Evolutionary conservation across 2,113 vertebrate genomes (phyloP).

Genomic region (Mixornis gularis): DNA sequence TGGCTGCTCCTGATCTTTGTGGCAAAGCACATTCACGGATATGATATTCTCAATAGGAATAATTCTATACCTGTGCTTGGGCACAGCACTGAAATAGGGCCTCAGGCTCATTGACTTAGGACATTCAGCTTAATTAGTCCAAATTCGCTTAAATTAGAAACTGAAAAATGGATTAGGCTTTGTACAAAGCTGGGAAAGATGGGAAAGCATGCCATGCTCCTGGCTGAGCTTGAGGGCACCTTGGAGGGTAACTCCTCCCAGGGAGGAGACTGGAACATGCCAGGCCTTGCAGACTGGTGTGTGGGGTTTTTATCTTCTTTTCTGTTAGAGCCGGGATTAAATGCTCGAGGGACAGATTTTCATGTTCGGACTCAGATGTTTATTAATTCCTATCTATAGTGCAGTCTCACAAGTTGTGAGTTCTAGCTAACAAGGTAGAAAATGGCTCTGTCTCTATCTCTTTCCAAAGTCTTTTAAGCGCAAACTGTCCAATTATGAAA

Average conservation of each 20-base stretch:
- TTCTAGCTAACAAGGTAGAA: too few species aligned
- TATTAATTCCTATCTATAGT: too few species aligned
- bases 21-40: not conserved
- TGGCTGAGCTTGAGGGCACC: not conserved
- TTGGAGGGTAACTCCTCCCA: not conserved
- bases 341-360: too few species aligned
- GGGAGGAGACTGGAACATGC: not conserved
- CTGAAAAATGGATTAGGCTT: conserved; percentile 2
- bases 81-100: not conserved
- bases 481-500: too few species aligned
- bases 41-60: not conserved
- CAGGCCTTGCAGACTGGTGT: not conserved
- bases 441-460: too few species aligned
- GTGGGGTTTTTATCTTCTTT: too few species aligned
- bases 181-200: not conserved
- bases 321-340: too few species aligned
- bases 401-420: too few species aligned
- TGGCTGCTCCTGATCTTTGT: not conserved
- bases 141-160: conserved; percentile 10
- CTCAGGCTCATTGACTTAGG: not conserved
- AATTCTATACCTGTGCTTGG: not conserved
- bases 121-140: not conserved
- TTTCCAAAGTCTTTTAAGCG: too few species aligned
- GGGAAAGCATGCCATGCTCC: accelerated
- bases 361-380: too few species aligned